A percentile compares a stretch with the other conserved stretches of the same genome.
Evolutionary conservation across 2,113 vertebrate genomes (phyloP).

Genomic region (Cyanoliseus patagonus): DNA sequence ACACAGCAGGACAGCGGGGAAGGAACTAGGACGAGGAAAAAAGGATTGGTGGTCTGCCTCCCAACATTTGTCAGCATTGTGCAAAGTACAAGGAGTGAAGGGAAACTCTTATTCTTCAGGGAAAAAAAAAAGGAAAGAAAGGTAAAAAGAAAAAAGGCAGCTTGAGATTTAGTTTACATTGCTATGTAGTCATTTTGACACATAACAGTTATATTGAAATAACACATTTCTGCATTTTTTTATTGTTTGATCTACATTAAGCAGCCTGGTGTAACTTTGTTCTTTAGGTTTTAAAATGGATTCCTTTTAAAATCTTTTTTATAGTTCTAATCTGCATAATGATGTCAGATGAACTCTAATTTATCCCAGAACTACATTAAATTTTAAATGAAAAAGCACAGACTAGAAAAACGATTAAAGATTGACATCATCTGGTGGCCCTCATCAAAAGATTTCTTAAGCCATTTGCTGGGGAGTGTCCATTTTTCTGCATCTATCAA

Average conservation of each 20-base stretch:
- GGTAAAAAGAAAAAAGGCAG: not conserved
- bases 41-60: not conserved
- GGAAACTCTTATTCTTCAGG: not conserved
- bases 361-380: constrained; percentile 8
- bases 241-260: not conserved
- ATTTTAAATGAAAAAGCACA: not conserved
- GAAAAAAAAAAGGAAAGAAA: not conserved
- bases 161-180: not conserved
- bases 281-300: not conserved
- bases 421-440: not conserved
- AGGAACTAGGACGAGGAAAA: not conserved
- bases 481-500: not conserved
- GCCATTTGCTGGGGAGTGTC: not conserved
- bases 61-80: not conserved
- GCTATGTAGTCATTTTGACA: not conserved
- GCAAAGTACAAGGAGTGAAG: not conserved
- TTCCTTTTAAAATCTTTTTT: not conserved
- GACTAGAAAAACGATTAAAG: not conserved
- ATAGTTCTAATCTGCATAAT: not conserved
- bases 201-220: not conserved
- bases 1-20: not conserved
- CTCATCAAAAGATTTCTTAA: not conserved
- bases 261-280: not conserved
- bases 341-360: not conserved
- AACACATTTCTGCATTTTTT: not conserved